Percentiles rank a stretch among this genome's conserved stretches.
Conservation (phyloP, 2,113 vertebrate species). For the Oryzias celebensis region DNA sequence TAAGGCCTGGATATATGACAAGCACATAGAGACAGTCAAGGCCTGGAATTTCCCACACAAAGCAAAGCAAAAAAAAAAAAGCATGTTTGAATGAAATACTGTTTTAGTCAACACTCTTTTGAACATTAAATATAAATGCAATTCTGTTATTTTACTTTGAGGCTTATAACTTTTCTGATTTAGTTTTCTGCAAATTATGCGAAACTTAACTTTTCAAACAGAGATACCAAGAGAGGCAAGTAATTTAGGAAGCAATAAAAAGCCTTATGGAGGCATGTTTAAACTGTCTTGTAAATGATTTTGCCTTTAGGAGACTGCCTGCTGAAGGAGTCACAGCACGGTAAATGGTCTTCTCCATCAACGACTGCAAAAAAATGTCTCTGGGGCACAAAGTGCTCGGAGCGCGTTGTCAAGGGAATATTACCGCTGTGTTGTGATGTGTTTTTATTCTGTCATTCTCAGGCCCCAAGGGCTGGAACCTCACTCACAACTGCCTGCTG, state of each 20-base stretch:
- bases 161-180: not conserved
- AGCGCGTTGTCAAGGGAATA: slow-evolving; percentile 63
- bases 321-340: slow-evolving; percentile 37
- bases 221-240: slow-evolving; percentile 1
- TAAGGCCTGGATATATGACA: too few species aligned
- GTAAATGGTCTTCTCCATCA: slow-evolving; percentile 39
- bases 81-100: not conserved
- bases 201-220: slow-evolving; percentile 11
- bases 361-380: slow-evolving; percentile 48
- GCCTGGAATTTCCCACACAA: too few species aligned
- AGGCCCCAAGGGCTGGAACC: slow-evolving; percentile 55
- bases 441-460: slow-evolving; percentile 70
- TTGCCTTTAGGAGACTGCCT: slow-evolving; percentile 28
- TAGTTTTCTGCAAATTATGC: not conserved
- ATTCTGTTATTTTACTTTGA: not conserved
- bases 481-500: slow-evolving; percentile 59
- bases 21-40: too few species aligned
- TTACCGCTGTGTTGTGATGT: slow-evolving; percentile 63
- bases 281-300: slow-evolving; percentile 21
- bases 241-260: not conserved
- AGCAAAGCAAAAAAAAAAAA: too few species aligned
- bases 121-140: not conserved
- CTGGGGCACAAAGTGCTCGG: slow-evolving; percentile 52
- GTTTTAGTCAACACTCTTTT: not conserved
- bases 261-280: not conserved